A percentile compares a stretch with the other conserved stretches of the same genome.
Evolutionary conservation across 37 sponge, comb jelly and placozoan species (phyloP).

Genomic region (Spongilla lacustris): DNA sequence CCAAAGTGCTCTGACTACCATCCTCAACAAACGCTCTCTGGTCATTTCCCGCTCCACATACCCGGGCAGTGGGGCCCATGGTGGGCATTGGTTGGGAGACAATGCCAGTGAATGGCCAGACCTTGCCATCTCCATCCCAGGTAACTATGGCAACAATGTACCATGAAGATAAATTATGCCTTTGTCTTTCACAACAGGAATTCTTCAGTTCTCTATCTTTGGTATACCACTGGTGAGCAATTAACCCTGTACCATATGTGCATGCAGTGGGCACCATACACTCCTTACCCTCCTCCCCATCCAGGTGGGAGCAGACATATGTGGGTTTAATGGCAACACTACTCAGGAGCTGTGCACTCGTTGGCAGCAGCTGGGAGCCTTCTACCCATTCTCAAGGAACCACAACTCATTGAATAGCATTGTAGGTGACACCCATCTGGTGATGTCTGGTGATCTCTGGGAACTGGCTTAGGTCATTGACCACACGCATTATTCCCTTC

Average conservation of each 20-base stretch:
- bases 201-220: slow-evolving; percentile 82
- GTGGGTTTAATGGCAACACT: slow-evolving; percentile 80
- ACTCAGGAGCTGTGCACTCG: slow-evolving; percentile 77
- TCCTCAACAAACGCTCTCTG: slow-evolving; percentile 43
- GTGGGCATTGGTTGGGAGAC: slow-evolving; percentile 88
- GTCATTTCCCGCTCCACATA: slow-evolving; percentile 79
- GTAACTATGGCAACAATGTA: too few relatives aligned
- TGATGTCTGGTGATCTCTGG: too few relatives aligned
- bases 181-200: slow-evolving; percentile 39
- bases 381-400: slow-evolving; percentile 86
- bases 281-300: not conserved
- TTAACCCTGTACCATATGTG: not conserved
- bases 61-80: slow-evolving; percentile 52
- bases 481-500: too few relatives aligned
- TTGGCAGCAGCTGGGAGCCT: slow-evolving; percentile 89
- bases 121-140: slow-evolving; percentile 64
- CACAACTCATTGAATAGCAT: slow-evolving; percentile 47
- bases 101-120: slow-evolving; percentile 73
- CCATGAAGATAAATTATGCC: too few relatives aligned
- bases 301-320: slow-evolving; percentile 89
- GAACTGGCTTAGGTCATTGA: too few relatives aligned
- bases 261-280: too few relatives aligned
- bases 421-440: not conserved
- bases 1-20: slow-evolving; percentile 32
- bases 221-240: slow-evolving; percentile 80